phyloP scores from a whole-genome alignment of 23 tunicate genomes.

The Ascidia mentula region DNA sequence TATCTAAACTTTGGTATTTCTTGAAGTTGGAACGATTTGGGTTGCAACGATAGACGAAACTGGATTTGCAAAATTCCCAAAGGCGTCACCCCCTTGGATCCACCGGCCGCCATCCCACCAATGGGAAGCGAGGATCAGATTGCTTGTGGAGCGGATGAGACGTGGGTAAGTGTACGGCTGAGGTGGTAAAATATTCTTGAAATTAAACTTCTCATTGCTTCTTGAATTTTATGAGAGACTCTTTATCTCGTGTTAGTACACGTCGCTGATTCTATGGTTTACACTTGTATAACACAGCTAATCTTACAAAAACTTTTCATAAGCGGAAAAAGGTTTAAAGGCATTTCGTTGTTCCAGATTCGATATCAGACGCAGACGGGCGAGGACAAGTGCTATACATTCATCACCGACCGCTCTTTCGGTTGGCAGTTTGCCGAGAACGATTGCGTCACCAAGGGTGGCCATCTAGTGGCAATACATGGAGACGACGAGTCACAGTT shows the following conservation, averaged over 20 bases:
- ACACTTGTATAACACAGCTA: background rate
- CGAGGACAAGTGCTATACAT: conserved; percentile 82
- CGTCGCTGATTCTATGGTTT: too few species aligned
- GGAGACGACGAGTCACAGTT: conserved; percentile 67
- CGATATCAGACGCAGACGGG: conserved; percentile 27
- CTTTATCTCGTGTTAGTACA: too few species aligned
- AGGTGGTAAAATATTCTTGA: background rate
- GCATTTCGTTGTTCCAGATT: conserved; percentile 38
- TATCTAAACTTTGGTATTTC: background rate
- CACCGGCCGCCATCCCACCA: conserved; percentile 66
- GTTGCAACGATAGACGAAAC: conserved; percentile 65
- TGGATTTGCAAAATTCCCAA: conserved; percentile 77
- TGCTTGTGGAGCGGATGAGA: conserved; percentile 56
- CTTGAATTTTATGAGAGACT: too few species aligned
- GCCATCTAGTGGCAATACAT: conserved; percentile 87
- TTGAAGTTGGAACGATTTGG: conserved; percentile 84
- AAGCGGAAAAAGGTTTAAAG: too few species aligned
- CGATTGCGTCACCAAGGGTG: conserved; percentile 50
- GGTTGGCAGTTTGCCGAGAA: conserved; percentile 77
- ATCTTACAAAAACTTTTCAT: background rate
- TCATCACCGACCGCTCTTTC: conserved; percentile 28
- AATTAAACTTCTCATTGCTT: background rate
- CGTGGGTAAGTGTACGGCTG: conserved; percentile 53
- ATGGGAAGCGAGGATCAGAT: conserved; percentile 57
- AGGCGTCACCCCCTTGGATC: conserved; percentile 25